Conservation (phyloP, 2,888 invertebrate genomes). For the Xestobium rufovillosum region DNA sequence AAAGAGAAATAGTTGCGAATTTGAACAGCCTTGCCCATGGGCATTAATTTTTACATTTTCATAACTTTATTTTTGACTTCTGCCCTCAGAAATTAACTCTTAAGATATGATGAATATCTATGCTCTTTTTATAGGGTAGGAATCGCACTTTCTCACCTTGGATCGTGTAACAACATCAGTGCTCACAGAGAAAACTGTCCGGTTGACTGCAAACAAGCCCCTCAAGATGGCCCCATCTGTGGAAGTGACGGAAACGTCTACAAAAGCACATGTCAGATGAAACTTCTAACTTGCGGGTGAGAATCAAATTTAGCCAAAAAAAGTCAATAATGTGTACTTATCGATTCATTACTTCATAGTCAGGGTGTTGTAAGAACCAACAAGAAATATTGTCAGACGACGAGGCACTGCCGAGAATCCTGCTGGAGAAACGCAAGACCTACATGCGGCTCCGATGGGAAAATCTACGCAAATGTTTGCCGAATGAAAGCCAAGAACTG, state of each 20-base stretch:
- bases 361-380: constrained; percentile 81
- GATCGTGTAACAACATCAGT: constrained; percentile 61
- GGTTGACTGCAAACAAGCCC: constrained; percentile 76
- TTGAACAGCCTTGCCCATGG: too few species aligned
- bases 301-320: too few species aligned
- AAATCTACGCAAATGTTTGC: constrained; percentile 82
- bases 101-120: not conserved
- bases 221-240: constrained; percentile 83
- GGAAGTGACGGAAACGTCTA: constrained; percentile 90
- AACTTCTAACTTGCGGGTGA: constrained; percentile 80
- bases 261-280: constrained; percentile 90
- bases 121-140: constrained; percentile 46
- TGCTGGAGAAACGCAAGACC: constrained; percentile 86
- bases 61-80: too few species aligned
- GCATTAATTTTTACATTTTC: too few species aligned
- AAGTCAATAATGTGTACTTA: too few species aligned
- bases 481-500: constrained; percentile 89
- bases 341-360: constrained; percentile 46
- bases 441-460: constrained; percentile 84
- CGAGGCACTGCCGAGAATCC: constrained; percentile 82
- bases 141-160: constrained; percentile 55
- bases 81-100: too few species aligned
- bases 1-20: too few species aligned
- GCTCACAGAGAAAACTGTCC: constrained; percentile 87
- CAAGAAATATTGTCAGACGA: constrained; percentile 86